phyloP scores from a whole-genome alignment of 2,113 vertebrate genomes.

The Microcebus jonahi region DNA sequence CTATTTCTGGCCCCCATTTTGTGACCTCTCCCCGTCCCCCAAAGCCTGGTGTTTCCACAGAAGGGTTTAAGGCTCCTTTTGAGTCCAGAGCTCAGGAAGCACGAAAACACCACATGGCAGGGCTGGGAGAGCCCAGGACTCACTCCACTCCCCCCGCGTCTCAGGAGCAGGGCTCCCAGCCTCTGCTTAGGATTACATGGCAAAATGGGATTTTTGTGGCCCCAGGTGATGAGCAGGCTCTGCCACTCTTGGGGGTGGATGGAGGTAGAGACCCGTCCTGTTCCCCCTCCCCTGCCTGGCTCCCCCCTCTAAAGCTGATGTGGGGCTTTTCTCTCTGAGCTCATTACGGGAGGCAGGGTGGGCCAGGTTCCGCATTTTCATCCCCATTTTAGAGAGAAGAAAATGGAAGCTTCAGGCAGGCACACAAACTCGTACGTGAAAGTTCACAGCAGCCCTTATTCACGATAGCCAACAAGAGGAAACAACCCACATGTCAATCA shows the following conservation, averaged over 20 bases:
- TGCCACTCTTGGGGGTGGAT: background rate
- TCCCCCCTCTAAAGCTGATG: background rate
- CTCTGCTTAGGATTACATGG: background rate
- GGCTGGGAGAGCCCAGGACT: background rate
- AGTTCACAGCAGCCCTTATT: background rate
- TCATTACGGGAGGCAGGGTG: background rate
- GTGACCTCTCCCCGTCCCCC: background rate
- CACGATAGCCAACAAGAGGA: background rate
- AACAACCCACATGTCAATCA: too few species aligned
- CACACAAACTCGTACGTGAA: background rate
- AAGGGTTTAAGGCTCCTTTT: background rate
- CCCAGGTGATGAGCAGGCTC: background rate
- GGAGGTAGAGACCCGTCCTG: too few species aligned
- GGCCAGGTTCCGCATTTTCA: background rate
- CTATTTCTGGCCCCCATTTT: background rate
- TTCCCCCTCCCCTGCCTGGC: background rate
- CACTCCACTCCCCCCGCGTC: rapidly evolving
- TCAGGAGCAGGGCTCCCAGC: background rate
- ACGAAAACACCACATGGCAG: rapidly evolving
- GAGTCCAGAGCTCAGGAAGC: background rate
- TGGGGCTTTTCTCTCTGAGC: background rate
- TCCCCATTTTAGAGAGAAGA: background rate
- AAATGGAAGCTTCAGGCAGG: background rate
- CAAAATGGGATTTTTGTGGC: background rate
- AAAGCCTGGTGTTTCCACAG: background rate